Evolutionary conservation across 2,797 vertebrate species (phyloP).

Genomic region (Sebastes cheni): DNA sequence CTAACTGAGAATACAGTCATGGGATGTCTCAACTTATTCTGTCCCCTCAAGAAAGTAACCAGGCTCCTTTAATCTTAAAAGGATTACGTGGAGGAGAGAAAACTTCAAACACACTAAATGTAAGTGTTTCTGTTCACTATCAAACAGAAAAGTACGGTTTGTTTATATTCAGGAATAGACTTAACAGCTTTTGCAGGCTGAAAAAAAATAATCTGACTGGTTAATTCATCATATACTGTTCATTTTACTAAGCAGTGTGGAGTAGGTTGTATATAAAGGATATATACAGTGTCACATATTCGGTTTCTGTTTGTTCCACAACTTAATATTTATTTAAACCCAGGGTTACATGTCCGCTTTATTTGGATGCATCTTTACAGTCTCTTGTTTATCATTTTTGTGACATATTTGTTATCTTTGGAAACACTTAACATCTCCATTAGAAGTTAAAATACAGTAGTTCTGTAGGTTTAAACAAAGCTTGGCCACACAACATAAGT

Average conservation of each 20-base stretch:
- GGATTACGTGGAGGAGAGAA: slow-evolving; percentile 11
- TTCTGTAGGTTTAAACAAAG: neutral
- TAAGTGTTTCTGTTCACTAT: slow-evolving; percentile 11
- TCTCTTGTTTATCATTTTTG: neutral
- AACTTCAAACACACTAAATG: slow-evolving; percentile 10
- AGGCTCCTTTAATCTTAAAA: slow-evolving; percentile 25
- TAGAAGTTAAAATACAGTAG: neutral
- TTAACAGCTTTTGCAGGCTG: neutral
- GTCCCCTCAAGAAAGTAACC: slow-evolving; percentile 21
- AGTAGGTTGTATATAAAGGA: neutral
- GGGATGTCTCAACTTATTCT: slow-evolving; percentile 25
- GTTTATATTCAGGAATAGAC: neutral
- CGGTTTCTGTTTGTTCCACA: neutral
- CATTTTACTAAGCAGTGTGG: neutral
- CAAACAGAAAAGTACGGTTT: slow-evolving; percentile 1
- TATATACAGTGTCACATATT: neutral
- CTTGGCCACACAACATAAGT: neutral
- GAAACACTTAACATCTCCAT: neutral
- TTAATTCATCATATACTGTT: neutral
- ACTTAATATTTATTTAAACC: neutral
- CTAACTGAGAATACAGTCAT: neutral
- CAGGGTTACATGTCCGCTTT: too few species aligned
- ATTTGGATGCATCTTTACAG: neutral
- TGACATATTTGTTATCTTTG: neutral
- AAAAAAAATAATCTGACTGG: neutral